phyloP scores from a whole-genome alignment of 2,113 vertebrate species.

The Antechinus stuartii region DNA sequence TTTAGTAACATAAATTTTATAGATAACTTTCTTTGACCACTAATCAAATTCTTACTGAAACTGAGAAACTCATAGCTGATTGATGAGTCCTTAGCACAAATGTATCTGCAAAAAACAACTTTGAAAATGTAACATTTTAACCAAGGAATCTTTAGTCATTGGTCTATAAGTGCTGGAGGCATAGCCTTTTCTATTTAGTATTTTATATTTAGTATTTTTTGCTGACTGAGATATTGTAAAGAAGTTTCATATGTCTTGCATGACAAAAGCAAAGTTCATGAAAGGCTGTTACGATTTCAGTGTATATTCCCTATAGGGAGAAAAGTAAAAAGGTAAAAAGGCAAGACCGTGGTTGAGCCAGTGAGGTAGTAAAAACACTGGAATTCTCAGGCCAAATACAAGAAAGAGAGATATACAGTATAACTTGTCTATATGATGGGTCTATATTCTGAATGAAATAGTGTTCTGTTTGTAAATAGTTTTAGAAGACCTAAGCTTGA shows the following conservation, averaged over 20 bases:
- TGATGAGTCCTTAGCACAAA: fast-evolving
- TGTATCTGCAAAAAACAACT: not conserved
- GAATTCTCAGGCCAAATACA: not conserved
- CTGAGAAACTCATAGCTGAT: too few species aligned
- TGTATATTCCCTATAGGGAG: not conserved
- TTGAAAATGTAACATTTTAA: not conserved
- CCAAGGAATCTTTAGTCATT: not conserved
- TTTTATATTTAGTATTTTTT: not conserved
- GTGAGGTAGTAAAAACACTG: not conserved
- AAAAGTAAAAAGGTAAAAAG: not conserved
- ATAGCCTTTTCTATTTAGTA: not conserved
- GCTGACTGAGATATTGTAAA: too few species aligned
- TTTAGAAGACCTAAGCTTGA: too few species aligned
- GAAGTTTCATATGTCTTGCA: too few species aligned
- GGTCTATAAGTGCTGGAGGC: not conserved
- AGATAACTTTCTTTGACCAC: not conserved
- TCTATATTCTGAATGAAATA: too few species aligned
- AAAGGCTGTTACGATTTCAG: not conserved
- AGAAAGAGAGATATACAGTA: not conserved
- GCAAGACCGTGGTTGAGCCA: not conserved
- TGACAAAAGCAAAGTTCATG: not conserved
- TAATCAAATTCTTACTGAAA: not conserved
- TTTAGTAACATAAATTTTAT: not conserved
- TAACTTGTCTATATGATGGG: too few species aligned
- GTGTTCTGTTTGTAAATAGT: too few species aligned